A percentile compares a stretch with the other conserved stretches of the same genome.
These are phyloP conservation scores for Lepeophtheirus nordmannii DNA, from an alignment of 2,888 invertebrate species.

Conservation along the genomic window DNA sequence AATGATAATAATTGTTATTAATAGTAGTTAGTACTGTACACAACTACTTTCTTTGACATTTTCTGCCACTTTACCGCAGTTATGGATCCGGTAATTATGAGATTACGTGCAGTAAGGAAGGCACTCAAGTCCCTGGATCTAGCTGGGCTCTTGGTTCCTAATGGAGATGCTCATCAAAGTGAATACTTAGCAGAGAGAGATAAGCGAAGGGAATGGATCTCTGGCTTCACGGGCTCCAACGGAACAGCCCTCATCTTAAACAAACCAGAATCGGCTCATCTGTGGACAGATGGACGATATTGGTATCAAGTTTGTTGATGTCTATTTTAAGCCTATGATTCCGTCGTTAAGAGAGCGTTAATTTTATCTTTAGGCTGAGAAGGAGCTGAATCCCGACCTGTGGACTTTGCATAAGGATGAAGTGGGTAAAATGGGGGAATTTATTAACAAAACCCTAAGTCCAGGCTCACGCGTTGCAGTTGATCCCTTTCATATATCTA, in stretches of 20 bases:
- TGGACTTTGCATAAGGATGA: slow-evolving; percentile 1
- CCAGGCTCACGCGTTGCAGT: slow-evolving; percentile 54
- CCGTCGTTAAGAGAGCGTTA: too few species aligned
- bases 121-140: slow-evolving; percentile 39
- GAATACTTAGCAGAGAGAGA: slow-evolving; percentile 26
- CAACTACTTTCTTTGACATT: too few species aligned
- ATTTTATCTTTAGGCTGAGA: background rate
- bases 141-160: slow-evolving; percentile 60
- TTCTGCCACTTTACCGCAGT: too few species aligned
- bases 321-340: too few species aligned
- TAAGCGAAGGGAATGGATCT: slow-evolving; percentile 38
- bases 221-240: slow-evolving; percentile 26
- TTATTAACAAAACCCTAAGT: slow-evolving; percentile 50
- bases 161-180: slow-evolving; percentile 57
- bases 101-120: slow-evolving; percentile 35
- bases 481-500: slow-evolving; percentile 53
- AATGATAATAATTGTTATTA: too few species aligned
- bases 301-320: background rate
- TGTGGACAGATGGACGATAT: slow-evolving; percentile 99
- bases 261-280: slow-evolving; percentile 40
- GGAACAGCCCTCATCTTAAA: slow-evolving; percentile 14
- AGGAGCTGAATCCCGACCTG: background rate
- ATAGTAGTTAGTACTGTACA: too few species aligned
- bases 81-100: background rate
- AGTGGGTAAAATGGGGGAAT: slow-evolving; percentile 39